Evolutionary conservation across 1,140 invertebrate genomes (phyloP).

Genomic region (Zaprionus taronus): DNA sequence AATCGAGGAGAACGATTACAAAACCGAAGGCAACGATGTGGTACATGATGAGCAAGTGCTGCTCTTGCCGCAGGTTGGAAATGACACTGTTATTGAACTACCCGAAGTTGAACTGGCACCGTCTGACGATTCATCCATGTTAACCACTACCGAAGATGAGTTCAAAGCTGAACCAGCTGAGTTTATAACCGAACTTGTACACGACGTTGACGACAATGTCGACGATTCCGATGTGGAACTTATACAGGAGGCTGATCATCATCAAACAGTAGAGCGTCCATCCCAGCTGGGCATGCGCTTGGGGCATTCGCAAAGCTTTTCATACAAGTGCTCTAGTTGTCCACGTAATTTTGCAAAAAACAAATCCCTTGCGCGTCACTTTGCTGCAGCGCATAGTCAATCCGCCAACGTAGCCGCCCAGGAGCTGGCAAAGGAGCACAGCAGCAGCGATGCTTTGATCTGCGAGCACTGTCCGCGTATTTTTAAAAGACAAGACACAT

Average conservation of each 20-base stretch:
- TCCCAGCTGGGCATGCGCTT: constrained; percentile 54
- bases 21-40: constrained; percentile 18
- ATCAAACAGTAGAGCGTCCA: background rate
- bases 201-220: background rate
- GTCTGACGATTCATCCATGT: background rate
- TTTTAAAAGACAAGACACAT: constrained; percentile 85
- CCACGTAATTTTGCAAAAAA: constrained; percentile 64
- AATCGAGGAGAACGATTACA: background rate
- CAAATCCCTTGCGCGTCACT: constrained; percentile 54
- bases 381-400: constrained; percentile 51
- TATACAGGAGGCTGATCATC: background rate
- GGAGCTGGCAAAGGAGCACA: constrained; percentile 82
- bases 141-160: background rate
- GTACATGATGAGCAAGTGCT: constrained; percentile 13
- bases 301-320: constrained; percentile 38
- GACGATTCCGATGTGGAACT: constrained; percentile 14
- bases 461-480: constrained; percentile 85
- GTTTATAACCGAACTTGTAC: background rate
- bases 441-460: constrained; percentile 60
- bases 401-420: constrained; percentile 54
- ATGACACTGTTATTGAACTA: constrained; percentile 30
- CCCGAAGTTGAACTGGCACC: constrained; percentile 22
- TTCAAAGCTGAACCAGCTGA: background rate
- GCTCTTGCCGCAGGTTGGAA: constrained; percentile 26
- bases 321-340: constrained; percentile 58